Base-by-base conservation (phyloP, 1,140 invertebrate species). In the Drosophila ananassae region DNA sequence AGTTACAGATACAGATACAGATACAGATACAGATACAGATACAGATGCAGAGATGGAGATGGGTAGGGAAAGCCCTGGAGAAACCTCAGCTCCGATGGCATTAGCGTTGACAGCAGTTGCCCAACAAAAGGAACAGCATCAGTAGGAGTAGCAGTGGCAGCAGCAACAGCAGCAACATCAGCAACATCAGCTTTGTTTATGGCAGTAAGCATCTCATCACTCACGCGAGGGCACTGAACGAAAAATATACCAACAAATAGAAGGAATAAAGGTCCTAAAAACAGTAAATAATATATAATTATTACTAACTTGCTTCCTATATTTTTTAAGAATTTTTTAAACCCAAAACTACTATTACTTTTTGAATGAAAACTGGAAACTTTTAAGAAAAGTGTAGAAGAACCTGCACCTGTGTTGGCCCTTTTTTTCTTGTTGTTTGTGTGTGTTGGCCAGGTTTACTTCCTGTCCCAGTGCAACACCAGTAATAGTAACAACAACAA, bases 111-210 rank as follows among this genome's bases (percentile, higher is more conserved):
- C 80, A 82, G 78, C 46, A 69, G 41, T 44, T 32, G 47, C 50
- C 56, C 77, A 59, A 79, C 79, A 74, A 69, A 46, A 51, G 37
- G 47, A 6, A 59, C 22, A 62, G 25, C 25, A 28, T 6, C 25
- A 28, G 25, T 28, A 28, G 25, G 3, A 28, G 25, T 7, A 28
- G 25, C 25, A 28, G 25, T 56, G 56, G 37, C 22, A 62, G 21
- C n/a, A 50, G 13, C 21, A 25, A 41, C 44, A 54, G 44, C 32
- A 60, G 62, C 54, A 60, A 41, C 47, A 37, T 21, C 55, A 64
- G 63, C 50, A 54, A 44, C 44, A 84, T 64, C 47, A 80, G 79
- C 79, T 78, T 82, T 82, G 79, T 81, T 77, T 81, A 77, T 77
- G 75, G 58, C 63, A 77, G 54, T 60, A 68, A 81, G 79, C 74